Conservation (phyloP, 2,888 invertebrate species). For the Chydorus sphaericus region DNA sequence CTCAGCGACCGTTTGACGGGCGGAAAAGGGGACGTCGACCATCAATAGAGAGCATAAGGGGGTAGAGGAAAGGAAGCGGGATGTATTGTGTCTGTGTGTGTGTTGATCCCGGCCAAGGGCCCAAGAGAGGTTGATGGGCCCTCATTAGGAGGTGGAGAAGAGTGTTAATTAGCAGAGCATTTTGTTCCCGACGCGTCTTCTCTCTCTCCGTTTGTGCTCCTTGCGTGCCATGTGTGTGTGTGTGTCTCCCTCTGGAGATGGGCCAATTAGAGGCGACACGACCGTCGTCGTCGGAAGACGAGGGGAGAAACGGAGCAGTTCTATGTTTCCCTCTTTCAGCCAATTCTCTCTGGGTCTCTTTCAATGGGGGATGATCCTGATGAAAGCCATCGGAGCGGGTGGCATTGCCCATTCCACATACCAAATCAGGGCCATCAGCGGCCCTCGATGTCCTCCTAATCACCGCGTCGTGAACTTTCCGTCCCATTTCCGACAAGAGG, state of each 20-base stretch:
- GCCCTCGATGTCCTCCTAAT: neutral
- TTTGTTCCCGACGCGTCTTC: constrained; percentile 6
- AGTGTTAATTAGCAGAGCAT: constrained; percentile 13
- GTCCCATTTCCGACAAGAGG: no score
- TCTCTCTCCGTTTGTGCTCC: no score
- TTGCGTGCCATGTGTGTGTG: no score
- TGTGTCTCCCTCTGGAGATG: constrained; percentile 5
- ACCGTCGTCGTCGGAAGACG: no score
- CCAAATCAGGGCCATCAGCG: constrained; percentile 8
- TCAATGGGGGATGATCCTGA: neutral
- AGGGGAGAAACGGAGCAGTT: no score
- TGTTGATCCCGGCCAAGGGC: no score
- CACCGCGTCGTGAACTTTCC: neutral
- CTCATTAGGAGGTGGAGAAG: constrained; percentile 12
- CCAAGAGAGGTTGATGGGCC: neutral
- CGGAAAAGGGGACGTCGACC: neutral
- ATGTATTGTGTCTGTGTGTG: neutral
- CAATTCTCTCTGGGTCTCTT: neutral
- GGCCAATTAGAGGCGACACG: constrained; percentile 4
- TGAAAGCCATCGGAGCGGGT: neutral
- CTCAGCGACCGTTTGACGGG: neutral
- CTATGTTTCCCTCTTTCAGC: constrained; percentile 3
- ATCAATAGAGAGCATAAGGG: neutral
- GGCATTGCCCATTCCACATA: constrained; percentile 1
- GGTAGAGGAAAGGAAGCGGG: neutral